These are phyloP conservation scores for Papilio xuthus DNA, from an alignment of 1,140 invertebrate genomes.

Conservation along the genomic window DNA sequence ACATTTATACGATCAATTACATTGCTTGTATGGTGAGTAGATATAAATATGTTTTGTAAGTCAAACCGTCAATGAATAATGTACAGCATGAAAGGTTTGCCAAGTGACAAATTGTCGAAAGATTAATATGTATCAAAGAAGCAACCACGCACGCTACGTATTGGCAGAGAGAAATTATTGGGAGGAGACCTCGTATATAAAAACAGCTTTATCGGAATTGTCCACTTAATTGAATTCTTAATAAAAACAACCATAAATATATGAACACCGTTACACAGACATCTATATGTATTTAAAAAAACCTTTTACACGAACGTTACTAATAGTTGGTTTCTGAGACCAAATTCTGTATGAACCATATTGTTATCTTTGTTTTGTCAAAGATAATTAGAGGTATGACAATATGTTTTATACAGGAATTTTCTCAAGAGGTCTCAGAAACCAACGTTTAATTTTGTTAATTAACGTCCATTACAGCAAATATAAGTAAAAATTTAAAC, in stretches of 20 bases:
- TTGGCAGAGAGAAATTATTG: conserved; percentile 43
- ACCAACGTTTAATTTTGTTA: too few species aligned
- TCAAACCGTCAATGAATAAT: conserved; percentile 29
- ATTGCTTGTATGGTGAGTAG: conserved; percentile 9
- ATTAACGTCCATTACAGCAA: neutral
- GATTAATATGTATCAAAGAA: conserved; percentile 32
- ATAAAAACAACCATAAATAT: conserved; percentile 36
- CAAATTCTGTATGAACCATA: too few species aligned
- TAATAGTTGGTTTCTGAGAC: neutral
- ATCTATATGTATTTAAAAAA: neutral
- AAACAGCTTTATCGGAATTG: conserved; percentile 39
- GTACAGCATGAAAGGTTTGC: conserved; percentile 34
- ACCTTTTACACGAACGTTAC: neutral
- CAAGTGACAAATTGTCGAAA: conserved; percentile 36
- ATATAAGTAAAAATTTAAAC: neutral
- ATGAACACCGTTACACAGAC: conserved; percentile 22
- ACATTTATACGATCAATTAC: conserved; percentile 5
- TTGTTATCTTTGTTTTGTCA: too few species aligned
- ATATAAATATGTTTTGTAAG: conserved; percentile 28
- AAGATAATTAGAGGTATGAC: too few species aligned
- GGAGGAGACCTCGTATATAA: conserved; percentile 41
- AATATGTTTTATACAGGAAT: too few species aligned
- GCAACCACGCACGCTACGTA: conserved; percentile 32
- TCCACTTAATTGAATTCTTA: conserved; percentile 40
- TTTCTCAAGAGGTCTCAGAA: too few species aligned